Evolutionary conservation across 2,113 vertebrate species (phyloP), one percentile per base, ranked within the genome.

Genomic region (Mirounga angustirostris): DNA sequence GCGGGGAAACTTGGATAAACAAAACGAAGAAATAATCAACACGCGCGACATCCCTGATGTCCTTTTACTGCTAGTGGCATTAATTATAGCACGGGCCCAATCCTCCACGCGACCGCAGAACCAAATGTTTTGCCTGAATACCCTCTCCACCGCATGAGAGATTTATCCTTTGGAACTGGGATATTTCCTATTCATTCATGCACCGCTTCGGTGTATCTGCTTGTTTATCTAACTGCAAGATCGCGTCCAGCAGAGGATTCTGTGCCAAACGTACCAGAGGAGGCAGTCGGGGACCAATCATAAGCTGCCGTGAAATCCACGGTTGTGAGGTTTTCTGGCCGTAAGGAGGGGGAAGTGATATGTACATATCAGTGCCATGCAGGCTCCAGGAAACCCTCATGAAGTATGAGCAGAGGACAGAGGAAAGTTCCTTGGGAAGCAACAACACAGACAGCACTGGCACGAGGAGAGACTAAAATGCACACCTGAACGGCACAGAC

Each of bases 11-110:
- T 80, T 97, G 98, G 91, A 98, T 82, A 98, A 99, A 99, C 98
- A 99, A 98, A 99, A 98, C 97, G 96, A 98, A 99, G 98, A 98
- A 98, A 99, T 98, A 99, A 99, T 98, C 99, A 99, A 98, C 99
- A 98, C 50, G 95, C 69, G 28, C 58, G 84, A 93, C 98, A 98
- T 99, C 98, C 98, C 98, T 95, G 91, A 98, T 93, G 98, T 95
- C 98, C 98, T 98, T 98, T 98, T 98, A 98, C 98, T 74, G 92
- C 98, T 94, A 69, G 95, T 97, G 98, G 98, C 98, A 97, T 99
- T 99, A 99, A 99, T 98, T 99, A 98, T 94, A 98, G 94, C 13
- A 22, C 21, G 58, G 71, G 94, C 95, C 97, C 97, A 95, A 98
- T 98, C 96, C 96, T 94, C 98, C 86, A 78, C 86, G 94, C 69